Evolutionary conservation across 2,797 vertebrate species (phyloP).

Genomic region (Eulemur rubriventer): DNA sequence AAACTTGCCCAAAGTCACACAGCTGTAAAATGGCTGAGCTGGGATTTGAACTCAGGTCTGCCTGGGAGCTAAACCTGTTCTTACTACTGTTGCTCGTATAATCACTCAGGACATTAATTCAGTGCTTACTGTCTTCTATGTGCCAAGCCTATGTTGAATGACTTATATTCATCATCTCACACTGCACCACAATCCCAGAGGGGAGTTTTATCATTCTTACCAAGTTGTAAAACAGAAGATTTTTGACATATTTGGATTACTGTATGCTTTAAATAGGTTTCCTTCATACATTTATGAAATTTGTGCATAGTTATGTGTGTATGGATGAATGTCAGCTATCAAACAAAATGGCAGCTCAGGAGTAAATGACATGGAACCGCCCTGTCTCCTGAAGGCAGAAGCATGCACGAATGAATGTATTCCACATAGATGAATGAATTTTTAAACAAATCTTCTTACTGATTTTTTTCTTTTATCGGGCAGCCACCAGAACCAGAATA

Average conservation of each 20-base stretch:
- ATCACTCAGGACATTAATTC: neutral
- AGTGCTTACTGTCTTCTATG: neutral
- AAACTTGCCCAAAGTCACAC: neutral
- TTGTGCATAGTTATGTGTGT: neutral
- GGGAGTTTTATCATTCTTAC: neutral
- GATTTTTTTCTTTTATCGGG: neutral
- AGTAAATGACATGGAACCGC: neutral
- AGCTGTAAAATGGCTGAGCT: neutral
- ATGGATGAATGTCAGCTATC: neutral
- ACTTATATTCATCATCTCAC: neutral
- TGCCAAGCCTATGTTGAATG: neutral
- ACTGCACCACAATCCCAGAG: neutral
- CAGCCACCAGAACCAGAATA: neutral
- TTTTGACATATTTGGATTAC: neutral
- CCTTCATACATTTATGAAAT: neutral
- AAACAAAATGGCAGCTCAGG: neutral
- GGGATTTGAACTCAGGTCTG: neutral
- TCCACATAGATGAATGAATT: neutral
- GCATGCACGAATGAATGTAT: neutral
- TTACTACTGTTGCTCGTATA: neutral
- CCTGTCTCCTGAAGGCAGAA: neutral
- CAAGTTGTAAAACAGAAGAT: neutral
- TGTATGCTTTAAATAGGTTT: neutral
- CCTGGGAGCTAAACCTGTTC: neutral
- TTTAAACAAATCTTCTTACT: neutral